Evolutionary conservation across 2,888 invertebrate genomes (phyloP).

Genomic region (Vanessa cardui): DNA sequence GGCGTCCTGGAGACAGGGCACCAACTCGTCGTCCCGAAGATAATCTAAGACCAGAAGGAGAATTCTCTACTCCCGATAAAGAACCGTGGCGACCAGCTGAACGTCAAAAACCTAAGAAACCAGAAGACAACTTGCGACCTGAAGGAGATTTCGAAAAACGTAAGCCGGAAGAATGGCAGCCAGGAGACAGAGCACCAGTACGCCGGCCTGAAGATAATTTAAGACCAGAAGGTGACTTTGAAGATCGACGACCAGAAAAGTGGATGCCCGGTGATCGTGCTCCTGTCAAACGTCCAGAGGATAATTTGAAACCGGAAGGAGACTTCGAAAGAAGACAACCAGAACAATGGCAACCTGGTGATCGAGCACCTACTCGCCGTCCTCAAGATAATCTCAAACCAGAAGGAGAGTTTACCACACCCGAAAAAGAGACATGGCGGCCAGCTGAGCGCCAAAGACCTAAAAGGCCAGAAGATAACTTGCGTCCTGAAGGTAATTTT

Average conservation of each 20-base stretch:
- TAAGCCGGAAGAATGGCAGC: slow-evolving; percentile 73
- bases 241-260: slow-evolving; percentile 64
- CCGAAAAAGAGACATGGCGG: slow-evolving; percentile 64
- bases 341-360: slow-evolving; percentile 63
- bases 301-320: slow-evolving; percentile 60
- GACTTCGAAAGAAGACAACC: slow-evolving; percentile 62
- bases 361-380: slow-evolving; percentile 59
- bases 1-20: slow-evolving; percentile 63
- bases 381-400: slow-evolving; percentile 79
- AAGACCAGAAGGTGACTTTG: slow-evolving; percentile 81
- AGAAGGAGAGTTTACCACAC: slow-evolving; percentile 79
- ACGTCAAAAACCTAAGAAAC: slow-evolving; percentile 55
- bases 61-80: slow-evolving; percentile 65
- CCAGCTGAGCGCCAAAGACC: slow-evolving; percentile 65
- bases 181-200: slow-evolving; percentile 62
- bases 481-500: slow-evolving; percentile 82
- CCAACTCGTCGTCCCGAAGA: slow-evolving; percentile 56
- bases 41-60: slow-evolving; percentile 67
- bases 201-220: slow-evolving; percentile 79
- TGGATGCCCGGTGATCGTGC: slow-evolving; percentile 79
- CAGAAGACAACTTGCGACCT: slow-evolving; percentile 73
- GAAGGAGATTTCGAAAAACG: slow-evolving; percentile 83
- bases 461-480: slow-evolving; percentile 81
- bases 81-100: slow-evolving; percentile 54
- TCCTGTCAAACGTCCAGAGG: slow-evolving; percentile 79